These are phyloP conservation scores for Hirudo medicinalis DNA, from an alignment of 1,140 invertebrate species.

Conservation along the genomic window DNA sequence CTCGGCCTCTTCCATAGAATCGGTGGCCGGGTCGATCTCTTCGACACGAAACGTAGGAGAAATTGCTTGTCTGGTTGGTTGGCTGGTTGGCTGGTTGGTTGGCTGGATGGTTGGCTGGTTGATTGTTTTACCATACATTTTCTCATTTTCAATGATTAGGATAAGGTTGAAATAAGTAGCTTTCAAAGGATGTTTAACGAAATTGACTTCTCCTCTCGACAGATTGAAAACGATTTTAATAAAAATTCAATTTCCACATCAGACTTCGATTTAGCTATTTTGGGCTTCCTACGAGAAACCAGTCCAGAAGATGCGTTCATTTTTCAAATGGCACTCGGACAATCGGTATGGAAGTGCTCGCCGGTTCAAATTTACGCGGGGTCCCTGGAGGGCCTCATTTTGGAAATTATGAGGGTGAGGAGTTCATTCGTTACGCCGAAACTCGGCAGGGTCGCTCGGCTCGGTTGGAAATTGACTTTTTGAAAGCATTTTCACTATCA, in stretches of 20 bases:
- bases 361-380: conserved; percentile 32
- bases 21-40: conserved; percentile 46
- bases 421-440: not conserved
- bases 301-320: conserved; percentile 39
- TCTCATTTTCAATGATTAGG: not conserved
- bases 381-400: conserved; percentile 36
- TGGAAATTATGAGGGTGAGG: conserved; percentile 35
- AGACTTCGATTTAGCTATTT: conserved; percentile 5
- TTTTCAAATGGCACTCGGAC: conserved; percentile 38
- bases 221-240: not conserved
- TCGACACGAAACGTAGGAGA: conserved; percentile 38
- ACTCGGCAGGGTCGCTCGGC: not conserved
- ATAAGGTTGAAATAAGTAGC: not conserved
- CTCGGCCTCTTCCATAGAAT: conserved; percentile 47
- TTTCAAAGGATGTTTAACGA: not conserved
- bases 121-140: not conserved
- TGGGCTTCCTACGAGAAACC: not conserved
- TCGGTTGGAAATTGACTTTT: not conserved
- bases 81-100: not conserved
- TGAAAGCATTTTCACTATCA: too few species aligned
- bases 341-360: conserved; percentile 32
- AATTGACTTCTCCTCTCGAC: not conserved
- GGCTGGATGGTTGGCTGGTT: not conserved
- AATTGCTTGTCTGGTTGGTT: not conserved
- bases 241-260: not conserved